Base-by-base conservation (phyloP, 2,888 invertebrate species). In the Liodrosophila aerea region DNA sequence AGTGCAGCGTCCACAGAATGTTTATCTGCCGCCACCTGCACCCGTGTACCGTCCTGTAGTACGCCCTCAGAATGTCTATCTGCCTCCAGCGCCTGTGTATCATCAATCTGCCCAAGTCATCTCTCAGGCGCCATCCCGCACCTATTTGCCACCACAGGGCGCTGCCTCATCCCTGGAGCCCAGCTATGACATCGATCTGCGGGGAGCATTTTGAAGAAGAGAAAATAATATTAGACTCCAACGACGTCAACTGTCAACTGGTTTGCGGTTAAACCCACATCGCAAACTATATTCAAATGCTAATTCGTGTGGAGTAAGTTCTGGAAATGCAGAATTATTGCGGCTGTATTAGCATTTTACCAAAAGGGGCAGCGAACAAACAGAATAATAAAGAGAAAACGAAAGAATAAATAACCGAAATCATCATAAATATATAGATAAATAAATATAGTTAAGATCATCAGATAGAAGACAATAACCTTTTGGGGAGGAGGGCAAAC, bases 281-380 rank as follows among this genome's bases (percentile, higher is more conserved):
- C 45, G 12, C 58, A 44, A 66, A 58, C 71, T 66, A 65, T 64
- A 81, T 84, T 84, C 59, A 56, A 62, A 78, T 84, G 77, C 67
- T 59, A 77, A 77, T 77, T 76, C 39, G 12, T 7, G 39, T 59
- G 37, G 44, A 41, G 43, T 62, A 27, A 44, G 22, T 53, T 68
- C 45, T 52, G 11, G 13, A 50, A 54, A 60, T 56, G 58, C 62
- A 61, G 60, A 83, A 63, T 60, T 36, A 65, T 65, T 62, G 66
- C 56, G 7, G 12, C 41, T 47, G 56, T n/a, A 81, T 84, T 84
- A 70, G 70, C 70, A 76, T 73, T 51, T 52, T 45, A 13, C 44
- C 45, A 41, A 56, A 65, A 60, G 36, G 51, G 37, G 51, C 64
- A 49, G 59, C 61, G 31, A 46, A 49, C 63, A 51, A 57, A 49